Evolutionary conservation across 1,140 invertebrate species (phyloP), one percentile per base, ranked within the genome.

Genomic region (Amyelois transitella): DNA sequence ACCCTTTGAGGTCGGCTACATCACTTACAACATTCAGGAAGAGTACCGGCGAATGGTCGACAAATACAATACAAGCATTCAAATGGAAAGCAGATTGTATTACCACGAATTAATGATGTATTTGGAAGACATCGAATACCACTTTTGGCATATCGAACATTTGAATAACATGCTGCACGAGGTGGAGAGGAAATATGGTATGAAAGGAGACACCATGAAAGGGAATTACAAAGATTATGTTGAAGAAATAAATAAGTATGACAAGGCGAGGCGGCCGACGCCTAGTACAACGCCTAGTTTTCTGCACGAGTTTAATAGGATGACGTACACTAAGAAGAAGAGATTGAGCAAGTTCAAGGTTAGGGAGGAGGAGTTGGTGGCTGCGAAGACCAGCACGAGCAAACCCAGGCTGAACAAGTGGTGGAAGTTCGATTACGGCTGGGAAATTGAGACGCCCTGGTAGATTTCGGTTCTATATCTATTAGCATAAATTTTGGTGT

Each of bases 41-140:
- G 68, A 69, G 20, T 76, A 66, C 38, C 18, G 68, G 1, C 25
- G 58, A 12, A 76, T 76, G 71, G 54, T 72, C 0, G 69, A 76
- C 12, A 68, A 64, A 28, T 77, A 72, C 25, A 72, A 69, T 18
- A 51, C 53, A 0, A 64, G 66, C n/a, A 0, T 18, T 0, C 24
- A 22, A 0, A 63, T 67, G 56, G 49, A 14, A 0, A 12, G 2
- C 0, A 32, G 17, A 10, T 17, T 69, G 0, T 68, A 62, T 28
- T 5, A 66, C 0, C 44, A 53, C 22, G 72, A 77, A 17, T 47
- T 55, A 0, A 38, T 72, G 0, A 6, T 69, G 0, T 55, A 60
- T 20, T 45, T 77, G 12, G 58, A 65, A 0, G 72, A 77, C 14
- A 60, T 77, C 0, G 74, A 77, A 25, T 55, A 56, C 2, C 60